Evolutionary conservation across 2,797 vertebrate species (phyloP).

Genomic region (Mus spretus): DNA sequence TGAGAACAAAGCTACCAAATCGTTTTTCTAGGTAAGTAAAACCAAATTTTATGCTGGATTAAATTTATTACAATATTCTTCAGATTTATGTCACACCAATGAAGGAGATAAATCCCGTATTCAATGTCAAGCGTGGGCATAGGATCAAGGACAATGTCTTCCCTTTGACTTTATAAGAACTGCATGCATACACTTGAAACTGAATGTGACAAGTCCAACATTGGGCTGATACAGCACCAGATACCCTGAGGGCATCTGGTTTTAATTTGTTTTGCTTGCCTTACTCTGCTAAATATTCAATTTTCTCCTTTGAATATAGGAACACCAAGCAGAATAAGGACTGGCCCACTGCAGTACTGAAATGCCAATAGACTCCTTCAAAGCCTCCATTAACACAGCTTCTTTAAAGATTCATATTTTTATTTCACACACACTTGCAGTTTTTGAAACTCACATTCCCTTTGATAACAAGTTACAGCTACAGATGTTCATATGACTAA

Average conservation of each 20-base stretch:
- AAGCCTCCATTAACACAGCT: background rate
- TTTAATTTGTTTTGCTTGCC: background rate
- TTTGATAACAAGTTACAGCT: background rate
- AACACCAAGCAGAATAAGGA: background rate
- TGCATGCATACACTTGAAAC: conserved; percentile 92
- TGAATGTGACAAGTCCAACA: conserved; percentile 81
- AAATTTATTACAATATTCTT: conserved; percentile 76
- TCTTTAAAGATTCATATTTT: background rate
- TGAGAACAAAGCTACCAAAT: background rate
- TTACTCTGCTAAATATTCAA: background rate
- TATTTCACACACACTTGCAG: background rate
- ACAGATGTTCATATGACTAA: background rate
- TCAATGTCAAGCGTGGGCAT: conserved; percentile 89
- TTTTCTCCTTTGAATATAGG: background rate
- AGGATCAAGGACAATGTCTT: conserved; percentile 90
- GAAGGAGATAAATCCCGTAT: conserved; percentile 66
- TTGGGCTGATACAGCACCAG: background rate
- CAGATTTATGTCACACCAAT: background rate
- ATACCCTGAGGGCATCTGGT: background rate
- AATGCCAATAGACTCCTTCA: background rate
- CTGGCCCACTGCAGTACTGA: background rate
- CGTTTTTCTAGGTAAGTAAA: background rate
- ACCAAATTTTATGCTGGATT: background rate
- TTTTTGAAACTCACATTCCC: background rate
- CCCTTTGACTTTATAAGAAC: conserved; percentile 92